Evolutionary conservation across 2,797 vertebrate species (phyloP).

Genomic region (Calcarius lapponicus): DNA sequence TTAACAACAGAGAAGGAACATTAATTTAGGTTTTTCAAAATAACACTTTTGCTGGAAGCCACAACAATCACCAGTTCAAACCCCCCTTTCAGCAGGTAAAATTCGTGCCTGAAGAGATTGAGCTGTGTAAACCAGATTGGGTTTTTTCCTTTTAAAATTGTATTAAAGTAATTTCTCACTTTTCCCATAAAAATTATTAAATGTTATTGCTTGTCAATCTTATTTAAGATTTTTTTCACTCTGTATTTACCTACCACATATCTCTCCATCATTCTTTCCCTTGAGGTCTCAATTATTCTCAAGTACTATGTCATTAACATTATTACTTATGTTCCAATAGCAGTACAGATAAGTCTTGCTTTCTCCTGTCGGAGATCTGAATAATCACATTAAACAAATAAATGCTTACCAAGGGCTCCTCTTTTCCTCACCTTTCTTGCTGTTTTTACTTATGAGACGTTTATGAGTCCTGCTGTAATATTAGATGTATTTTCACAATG

Average conservation of each 20-base stretch:
- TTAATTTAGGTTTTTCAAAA: conserved; percentile 40
- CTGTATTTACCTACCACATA: neutral
- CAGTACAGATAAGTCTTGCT: neutral
- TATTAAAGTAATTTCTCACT: conserved; percentile 33
- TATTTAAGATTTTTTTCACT: neutral
- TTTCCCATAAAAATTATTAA: conserved; percentile 14
- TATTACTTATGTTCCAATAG: neutral
- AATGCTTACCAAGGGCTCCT: neutral
- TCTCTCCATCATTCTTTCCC: neutral
- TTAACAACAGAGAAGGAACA: conserved; percentile 20
- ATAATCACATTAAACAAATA: neutral
- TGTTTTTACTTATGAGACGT: neutral
- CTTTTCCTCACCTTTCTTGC: neutral
- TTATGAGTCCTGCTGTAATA: neutral
- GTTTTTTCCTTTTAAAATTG: neutral
- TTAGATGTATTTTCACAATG: neutral
- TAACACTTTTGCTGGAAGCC: conserved; percentile 17
- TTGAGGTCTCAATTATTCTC: neutral
- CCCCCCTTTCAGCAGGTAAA: neutral
- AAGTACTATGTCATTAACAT: neutral
- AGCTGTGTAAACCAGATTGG: neutral
- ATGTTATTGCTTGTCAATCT: neutral
- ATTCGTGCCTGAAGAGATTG: neutral
- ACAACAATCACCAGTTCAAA: conserved; percentile 28
- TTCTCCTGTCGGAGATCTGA: neutral